phyloP scores from a whole-genome alignment of 2,797 vertebrate species.

The Crenuchus spilurus region DNA sequence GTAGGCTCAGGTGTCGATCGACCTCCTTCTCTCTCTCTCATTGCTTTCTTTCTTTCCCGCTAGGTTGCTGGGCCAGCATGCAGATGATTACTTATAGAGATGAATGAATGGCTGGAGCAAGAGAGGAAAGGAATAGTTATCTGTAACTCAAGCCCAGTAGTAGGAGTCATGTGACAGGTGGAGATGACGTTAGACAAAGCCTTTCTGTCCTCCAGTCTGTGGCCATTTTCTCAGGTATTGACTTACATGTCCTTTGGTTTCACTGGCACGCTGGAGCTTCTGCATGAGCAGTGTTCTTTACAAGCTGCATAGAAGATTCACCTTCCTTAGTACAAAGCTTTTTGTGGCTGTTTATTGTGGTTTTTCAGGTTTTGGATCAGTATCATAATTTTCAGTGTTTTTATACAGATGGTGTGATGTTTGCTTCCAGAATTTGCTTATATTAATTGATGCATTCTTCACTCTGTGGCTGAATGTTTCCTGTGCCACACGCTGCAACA shows the following conservation, averaged over 20 bases:
- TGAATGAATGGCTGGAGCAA: constrained; percentile 24
- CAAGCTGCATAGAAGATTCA: too few relatives aligned
- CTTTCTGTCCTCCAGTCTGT: constrained; percentile 29
- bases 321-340: too few relatives aligned
- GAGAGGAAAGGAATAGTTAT: constrained; percentile 25
- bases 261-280: background rate
- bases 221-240: constrained; percentile 24
- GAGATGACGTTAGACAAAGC: constrained; percentile 72
- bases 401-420: too few relatives aligned
- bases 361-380: too few relatives aligned
- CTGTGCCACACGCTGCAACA: too few relatives aligned
- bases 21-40: constrained; percentile 45
- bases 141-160: constrained; percentile 72
- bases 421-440: too few relatives aligned
- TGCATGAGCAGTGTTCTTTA: background rate
- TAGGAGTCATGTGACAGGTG: constrained; percentile 70
- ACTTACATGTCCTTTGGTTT: constrained; percentile 17
- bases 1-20: background rate
- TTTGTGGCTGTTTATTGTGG: too few relatives aligned
- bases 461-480: too few relatives aligned
- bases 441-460: too few relatives aligned
- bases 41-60: constrained; percentile 33
- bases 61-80: constrained; percentile 21
- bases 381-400: too few relatives aligned
- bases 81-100: constrained; percentile 11